A percentile compares a stretch with the other conserved stretches of the same genome.
These are phyloP conservation scores for Sturnus vulgaris DNA, from an alignment of 2,113 vertebrate species.

Conservation along the genomic window DNA sequence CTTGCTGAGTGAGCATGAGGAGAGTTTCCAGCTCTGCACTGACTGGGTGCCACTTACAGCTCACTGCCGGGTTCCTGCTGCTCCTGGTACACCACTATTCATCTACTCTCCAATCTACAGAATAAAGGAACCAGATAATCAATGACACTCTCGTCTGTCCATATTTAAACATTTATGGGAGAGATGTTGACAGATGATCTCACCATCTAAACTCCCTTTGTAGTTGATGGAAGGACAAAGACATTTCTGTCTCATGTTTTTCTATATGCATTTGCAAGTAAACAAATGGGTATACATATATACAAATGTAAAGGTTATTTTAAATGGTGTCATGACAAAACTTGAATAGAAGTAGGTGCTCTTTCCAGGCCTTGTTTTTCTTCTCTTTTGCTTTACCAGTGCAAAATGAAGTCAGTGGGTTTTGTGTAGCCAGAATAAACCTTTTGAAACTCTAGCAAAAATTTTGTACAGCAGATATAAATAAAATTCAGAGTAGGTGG, in stretches of 20 bases:
- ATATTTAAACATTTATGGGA: conserved; percentile 34
- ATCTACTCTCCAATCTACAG: background rate
- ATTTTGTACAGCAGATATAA: background rate
- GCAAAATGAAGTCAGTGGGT: background rate
- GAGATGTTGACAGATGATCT: conserved; percentile 50
- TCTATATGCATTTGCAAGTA: background rate
- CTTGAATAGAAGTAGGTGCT: background rate
- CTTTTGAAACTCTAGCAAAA: background rate
- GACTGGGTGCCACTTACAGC: background rate
- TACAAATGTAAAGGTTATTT: background rate
- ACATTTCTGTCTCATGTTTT: background rate
- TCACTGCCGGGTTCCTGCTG: background rate
- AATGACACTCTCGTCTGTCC: conserved; percentile 19
- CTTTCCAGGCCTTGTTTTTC: background rate
- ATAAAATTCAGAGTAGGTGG: background rate
- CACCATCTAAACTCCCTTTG: conserved; percentile 15
- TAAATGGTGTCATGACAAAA: background rate
- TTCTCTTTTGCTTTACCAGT: background rate
- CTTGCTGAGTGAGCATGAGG: background rate
- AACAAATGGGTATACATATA: background rate
- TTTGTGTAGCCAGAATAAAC: background rate
- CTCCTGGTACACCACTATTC: background rate
- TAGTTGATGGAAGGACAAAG: conserved; percentile 4
- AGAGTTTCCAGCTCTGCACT: background rate
- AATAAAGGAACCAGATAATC: conserved; percentile 10